A percentile compares a stretch with the other conserved stretches of the same genome.
Evolutionary conservation across 2,888 invertebrate species (phyloP).

Genomic region (Teleiodes luculella): DNA sequence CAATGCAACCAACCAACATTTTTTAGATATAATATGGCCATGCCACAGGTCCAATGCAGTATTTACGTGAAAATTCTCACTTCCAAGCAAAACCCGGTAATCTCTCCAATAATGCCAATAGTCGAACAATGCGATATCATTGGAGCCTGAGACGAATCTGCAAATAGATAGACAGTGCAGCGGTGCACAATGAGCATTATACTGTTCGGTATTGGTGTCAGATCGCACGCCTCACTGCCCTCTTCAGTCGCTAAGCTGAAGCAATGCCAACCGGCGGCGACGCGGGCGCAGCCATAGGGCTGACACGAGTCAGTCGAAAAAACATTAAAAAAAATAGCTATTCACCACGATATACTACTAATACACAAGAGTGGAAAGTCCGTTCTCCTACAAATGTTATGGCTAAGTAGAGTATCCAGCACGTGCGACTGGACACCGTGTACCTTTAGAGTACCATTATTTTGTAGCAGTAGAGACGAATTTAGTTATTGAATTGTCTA

Average conservation of each 20-base stretch:
- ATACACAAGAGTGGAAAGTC: too few relatives aligned
- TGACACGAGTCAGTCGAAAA: too few relatives aligned
- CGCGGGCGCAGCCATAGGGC: background rate
- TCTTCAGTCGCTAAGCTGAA: slow-evolving; percentile 4
- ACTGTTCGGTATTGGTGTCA: slow-evolving; percentile 10
- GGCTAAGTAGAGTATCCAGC: too few relatives aligned
- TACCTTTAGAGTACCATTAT: too few relatives aligned
- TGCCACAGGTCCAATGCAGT: background rate
- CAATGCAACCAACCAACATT: too few relatives aligned
- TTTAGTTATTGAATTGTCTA: too few relatives aligned
- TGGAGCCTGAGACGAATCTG: slow-evolving; percentile 1
- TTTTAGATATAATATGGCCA: too few relatives aligned
- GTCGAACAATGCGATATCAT: background rate
- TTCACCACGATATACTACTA: too few relatives aligned
- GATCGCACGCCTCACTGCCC: slow-evolving; percentile 6
- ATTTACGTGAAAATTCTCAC: background rate
- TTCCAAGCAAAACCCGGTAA: background rate
- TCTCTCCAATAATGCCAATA: background rate
- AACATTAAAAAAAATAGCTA: too few relatives aligned
- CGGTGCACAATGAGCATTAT: background rate
- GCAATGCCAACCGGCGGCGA: background rate
- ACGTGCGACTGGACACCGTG: too few relatives aligned
- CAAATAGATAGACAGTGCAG: background rate
- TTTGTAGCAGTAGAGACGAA: too few relatives aligned
- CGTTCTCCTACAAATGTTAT: too few relatives aligned